Evolutionary conservation across 92 coral and sea anemone species (phyloP).

Genomic region (Palythoa caribaeorum): DNA sequence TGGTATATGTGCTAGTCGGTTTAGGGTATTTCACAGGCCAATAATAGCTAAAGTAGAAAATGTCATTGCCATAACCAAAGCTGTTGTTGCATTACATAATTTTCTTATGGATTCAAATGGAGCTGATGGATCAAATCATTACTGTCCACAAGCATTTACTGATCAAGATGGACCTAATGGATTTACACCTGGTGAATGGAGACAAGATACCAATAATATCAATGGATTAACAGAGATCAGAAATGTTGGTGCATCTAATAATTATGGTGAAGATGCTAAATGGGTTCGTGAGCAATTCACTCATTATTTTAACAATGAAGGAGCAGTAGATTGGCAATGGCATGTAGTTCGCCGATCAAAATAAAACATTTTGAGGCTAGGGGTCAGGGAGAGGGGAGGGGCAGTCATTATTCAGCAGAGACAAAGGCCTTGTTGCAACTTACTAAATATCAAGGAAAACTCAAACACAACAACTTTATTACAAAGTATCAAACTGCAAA

Average conservation of each 20-base stretch:
- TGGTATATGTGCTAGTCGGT: slow-evolving; percentile 12
- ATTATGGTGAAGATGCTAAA: slow-evolving; percentile 9
- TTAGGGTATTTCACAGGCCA: slow-evolving; percentile 9
- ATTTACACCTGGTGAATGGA: slow-evolving; percentile 7
- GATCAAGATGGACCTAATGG: slow-evolving; percentile 15
- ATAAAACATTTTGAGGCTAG: slow-evolving; percentile 14
- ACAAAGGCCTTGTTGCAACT: slow-evolving; percentile 12
- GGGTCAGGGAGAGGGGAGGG: not conserved
- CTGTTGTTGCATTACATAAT: slow-evolving; percentile 13
- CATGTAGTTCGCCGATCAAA: not conserved
- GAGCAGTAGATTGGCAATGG: not conserved
- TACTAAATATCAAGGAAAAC: slow-evolving; percentile 12
- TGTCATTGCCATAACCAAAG: slow-evolving; percentile 17
- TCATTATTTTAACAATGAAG: slow-evolving; percentile 7
- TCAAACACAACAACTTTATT: slow-evolving; percentile 7
- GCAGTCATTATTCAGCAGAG: slow-evolving; percentile 15
- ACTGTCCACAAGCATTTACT: slow-evolving; percentile 9
- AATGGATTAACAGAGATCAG: slow-evolving; percentile 10
- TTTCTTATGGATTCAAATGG: slow-evolving; percentile 13
- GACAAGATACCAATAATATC: slow-evolving; percentile 12
- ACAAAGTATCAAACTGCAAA: slow-evolving; percentile 9
- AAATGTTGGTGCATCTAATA: slow-evolving; percentile 16
- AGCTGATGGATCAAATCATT: slow-evolving; percentile 16
- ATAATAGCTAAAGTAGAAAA: slow-evolving; percentile 1
- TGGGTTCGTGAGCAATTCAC: slow-evolving; percentile 12